Evolutionary conservation across 2,797 vertebrate species (phyloP).

Genomic region (Kryptopterus vitreolus): DNA sequence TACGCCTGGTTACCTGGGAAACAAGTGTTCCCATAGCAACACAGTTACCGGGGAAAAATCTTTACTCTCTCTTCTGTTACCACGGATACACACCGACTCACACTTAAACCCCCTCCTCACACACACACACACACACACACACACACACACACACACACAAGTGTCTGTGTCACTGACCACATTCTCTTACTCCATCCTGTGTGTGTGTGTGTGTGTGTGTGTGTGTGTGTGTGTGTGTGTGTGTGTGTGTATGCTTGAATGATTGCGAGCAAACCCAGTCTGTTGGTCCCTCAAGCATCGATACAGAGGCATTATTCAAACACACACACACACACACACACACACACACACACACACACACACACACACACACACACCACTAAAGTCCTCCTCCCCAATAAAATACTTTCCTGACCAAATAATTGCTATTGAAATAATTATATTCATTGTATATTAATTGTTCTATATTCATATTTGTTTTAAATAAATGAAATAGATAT

Average conservation of each 20-base stretch:
- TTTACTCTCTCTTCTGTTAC: conserved; percentile 17
- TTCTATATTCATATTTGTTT: too few relatives aligned
- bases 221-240: neutral
- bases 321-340: conserved; percentile 1
- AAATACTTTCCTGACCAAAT: neutral
- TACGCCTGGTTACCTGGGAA: conserved; percentile 33
- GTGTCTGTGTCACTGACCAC: conserved; percentile 24
- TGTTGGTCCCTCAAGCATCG: neutral
- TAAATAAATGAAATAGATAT: too few relatives aligned
- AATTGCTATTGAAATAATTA: neutral
- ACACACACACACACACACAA: neutral
- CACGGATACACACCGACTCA: conserved; percentile 30
- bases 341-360: neutral
- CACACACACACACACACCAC: neutral
- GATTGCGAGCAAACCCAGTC: neutral
- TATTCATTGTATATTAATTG: too few relatives aligned
- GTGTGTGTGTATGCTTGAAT: neutral
- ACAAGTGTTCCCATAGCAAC: conserved; percentile 55
- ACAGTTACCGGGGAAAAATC: conserved; percentile 41
- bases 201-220: conserved; percentile 18
- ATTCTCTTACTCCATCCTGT: conserved; percentile 2
- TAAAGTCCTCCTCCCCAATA: neutral
- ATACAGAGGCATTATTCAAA: neutral
- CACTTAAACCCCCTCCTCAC: neutral
- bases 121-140: neutral